Evolutionary conservation across 2,113 vertebrate species (phyloP).

Genomic region (Rallus limicola): DNA sequence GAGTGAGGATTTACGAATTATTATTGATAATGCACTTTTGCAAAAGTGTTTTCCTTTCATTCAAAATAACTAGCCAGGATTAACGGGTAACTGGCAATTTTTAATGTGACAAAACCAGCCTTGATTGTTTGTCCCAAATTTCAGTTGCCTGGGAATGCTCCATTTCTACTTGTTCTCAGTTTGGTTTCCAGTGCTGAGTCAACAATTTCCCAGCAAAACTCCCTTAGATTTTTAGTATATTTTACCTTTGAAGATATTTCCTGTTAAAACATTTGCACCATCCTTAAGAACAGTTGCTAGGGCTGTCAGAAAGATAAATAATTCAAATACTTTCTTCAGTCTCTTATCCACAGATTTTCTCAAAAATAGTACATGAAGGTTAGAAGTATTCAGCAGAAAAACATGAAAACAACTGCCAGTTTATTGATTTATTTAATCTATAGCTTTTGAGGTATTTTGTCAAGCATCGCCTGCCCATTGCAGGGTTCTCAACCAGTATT

Average conservation of each 20-base stretch:
- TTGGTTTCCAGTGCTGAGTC: neutral
- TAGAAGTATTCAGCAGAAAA: neutral
- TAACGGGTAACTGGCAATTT: neutral
- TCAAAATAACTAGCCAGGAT: neutral
- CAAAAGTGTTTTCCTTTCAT: neutral
- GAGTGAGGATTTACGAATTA: neutral
- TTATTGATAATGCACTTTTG: fast-evolving
- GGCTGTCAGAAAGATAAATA: neutral
- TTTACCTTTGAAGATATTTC: neutral
- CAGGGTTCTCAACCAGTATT: neutral
- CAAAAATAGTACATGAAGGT: neutral
- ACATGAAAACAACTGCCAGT: neutral
- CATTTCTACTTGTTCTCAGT: neutral
- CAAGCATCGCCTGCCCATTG: neutral
- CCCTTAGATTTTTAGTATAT: neutral
- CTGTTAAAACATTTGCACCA: neutral
- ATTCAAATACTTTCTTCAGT: fast-evolving
- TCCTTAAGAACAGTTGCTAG: neutral
- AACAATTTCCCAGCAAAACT: neutral
- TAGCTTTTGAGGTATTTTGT: neutral
- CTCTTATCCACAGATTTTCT: neutral
- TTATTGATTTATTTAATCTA: neutral
- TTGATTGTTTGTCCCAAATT: neutral
- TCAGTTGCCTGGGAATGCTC: neutral
- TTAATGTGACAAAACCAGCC: neutral